Evolutionary conservation across 2,888 invertebrate genomes (phyloP).

Genomic region (Drosophila anomelani): DNA sequence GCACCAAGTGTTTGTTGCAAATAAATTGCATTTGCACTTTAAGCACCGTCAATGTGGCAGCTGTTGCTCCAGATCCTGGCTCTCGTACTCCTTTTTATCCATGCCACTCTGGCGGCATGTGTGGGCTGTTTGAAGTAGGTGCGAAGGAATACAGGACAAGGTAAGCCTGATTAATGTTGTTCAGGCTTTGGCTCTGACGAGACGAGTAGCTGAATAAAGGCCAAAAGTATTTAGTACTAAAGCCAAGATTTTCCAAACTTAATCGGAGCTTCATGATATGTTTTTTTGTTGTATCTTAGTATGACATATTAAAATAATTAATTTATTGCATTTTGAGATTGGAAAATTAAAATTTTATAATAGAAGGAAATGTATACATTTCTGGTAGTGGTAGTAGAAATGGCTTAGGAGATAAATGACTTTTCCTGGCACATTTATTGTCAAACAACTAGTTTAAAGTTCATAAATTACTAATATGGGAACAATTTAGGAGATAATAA

Average conservation of each 20-base stretch:
- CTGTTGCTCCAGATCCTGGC: constrained; percentile 37
- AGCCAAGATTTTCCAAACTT: not conserved
- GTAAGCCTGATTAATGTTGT: constrained; percentile 51
- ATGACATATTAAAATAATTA: not conserved
- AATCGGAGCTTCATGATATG: not conserved
- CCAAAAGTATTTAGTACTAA: constrained; percentile 18
- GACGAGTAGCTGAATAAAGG: constrained; percentile 2
- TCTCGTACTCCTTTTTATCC: constrained; percentile 1
- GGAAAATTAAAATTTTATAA: not conserved
- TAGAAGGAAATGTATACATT: not conserved
- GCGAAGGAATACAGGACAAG: constrained; percentile 39
- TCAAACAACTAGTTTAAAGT: not conserved
- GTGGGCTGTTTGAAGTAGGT: constrained; percentile 17
- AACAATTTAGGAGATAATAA: not conserved
- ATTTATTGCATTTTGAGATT: constrained; percentile 12
- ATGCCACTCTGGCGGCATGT: constrained; percentile 4
- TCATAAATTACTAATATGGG: not conserved
- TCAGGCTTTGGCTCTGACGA: constrained; percentile 15
- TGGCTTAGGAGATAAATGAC: not conserved
- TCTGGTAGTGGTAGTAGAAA: not conserved
- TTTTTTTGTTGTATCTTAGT: not conserved
- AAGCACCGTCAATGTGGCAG: constrained; percentile 46
- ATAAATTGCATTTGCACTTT: constrained; percentile 64
- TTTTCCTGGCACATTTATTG: not conserved
- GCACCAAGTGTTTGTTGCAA: constrained; percentile 50